phyloP scores from a whole-genome alignment of 37 sponge, comb jelly and placozoan species.

The Ianthella basta region DNA sequence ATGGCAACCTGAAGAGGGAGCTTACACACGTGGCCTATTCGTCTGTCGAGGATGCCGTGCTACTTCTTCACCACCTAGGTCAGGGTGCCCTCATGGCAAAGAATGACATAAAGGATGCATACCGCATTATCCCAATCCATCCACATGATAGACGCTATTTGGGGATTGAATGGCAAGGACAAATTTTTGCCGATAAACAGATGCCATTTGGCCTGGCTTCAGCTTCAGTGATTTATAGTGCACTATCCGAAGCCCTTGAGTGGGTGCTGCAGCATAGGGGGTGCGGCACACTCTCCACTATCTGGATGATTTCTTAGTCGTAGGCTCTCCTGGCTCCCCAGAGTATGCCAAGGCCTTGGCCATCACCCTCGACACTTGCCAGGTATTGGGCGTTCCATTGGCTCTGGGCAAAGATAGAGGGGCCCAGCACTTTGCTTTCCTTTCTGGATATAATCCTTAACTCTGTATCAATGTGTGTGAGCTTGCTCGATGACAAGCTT shows the following conservation, averaged over 20 bases:
- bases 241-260: slow-evolving; percentile 11
- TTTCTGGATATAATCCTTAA: background rate
- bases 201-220: slow-evolving; percentile 27
- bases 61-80: background rate
- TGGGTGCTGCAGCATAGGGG: slow-evolving; percentile 9
- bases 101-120: slow-evolving; percentile 10
- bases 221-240: slow-evolving; percentile 13
- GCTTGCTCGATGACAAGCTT: background rate
- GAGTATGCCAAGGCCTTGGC: slow-evolving; percentile 1
- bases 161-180: background rate
- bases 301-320: slow-evolving; percentile 8
- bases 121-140: background rate
- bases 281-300: slow-evolving; percentile 4
- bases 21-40: slow-evolving; percentile 24
- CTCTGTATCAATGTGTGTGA: background rate
- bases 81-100: slow-evolving; percentile 2
- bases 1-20: slow-evolving; percentile 2
- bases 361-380: background rate
- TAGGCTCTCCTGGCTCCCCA: background rate
- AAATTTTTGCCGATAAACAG: slow-evolving; percentile 4
- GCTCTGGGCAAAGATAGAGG: slow-evolving; percentile 23
- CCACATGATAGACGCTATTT: slow-evolving; percentile 9
- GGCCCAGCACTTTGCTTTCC: background rate
- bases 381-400: slow-evolving; percentile 10
- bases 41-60: background rate